phyloP scores from a whole-genome alignment of 2,113 vertebrate genomes.

The Microtus richardsoni region DNA sequence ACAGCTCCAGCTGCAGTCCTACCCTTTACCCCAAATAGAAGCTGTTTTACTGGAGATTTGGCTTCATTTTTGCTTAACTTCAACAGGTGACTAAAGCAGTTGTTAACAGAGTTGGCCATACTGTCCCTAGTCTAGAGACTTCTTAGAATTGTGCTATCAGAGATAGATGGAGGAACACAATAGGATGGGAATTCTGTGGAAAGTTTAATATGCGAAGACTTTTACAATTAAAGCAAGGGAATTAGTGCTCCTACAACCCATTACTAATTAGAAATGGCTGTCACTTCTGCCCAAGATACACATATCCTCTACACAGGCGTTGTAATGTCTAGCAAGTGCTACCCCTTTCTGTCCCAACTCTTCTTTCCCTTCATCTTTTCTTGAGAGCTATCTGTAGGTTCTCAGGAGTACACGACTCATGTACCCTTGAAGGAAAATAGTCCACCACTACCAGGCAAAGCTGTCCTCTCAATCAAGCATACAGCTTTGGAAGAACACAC shows the following conservation, averaged over 20 bases:
- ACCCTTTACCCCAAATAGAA: neutral
- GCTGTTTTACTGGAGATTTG: neutral
- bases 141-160: neutral
- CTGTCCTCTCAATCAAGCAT: neutral
- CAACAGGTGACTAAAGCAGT: neutral
- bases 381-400: neutral
- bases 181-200: neutral
- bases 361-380: neutral
- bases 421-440: neutral
- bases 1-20: neutral
- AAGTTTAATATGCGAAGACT: neutral
- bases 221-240: constrained; percentile 8
- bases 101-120: neutral
- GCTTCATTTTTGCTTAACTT: neutral
- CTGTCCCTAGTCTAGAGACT: neutral
- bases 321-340: neutral
- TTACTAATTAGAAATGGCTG: neutral
- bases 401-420: neutral
- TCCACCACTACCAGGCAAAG: neutral
- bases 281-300: neutral
- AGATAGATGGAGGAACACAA: neutral
- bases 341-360: neutral
- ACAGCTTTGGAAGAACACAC: neutral
- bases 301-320: neutral
- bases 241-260: neutral